These are phyloP conservation scores for Acleris sparsana DNA, from an alignment of 2,888 invertebrate genomes.

Conservation along the genomic window DNA sequence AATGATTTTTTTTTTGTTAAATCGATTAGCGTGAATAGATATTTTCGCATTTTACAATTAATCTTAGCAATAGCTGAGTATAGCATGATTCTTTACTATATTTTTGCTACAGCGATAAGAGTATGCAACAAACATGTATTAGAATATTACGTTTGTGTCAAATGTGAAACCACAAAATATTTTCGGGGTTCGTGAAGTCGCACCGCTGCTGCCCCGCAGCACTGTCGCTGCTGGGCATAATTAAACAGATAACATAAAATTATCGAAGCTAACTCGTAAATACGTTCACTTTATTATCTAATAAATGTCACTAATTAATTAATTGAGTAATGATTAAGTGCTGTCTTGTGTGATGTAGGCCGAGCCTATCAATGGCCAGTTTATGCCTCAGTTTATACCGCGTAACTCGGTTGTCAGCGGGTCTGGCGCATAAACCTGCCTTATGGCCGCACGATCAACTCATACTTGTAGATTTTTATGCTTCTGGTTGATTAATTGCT, in stretches of 20 bases:
- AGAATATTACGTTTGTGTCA: not conserved
- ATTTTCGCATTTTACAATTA: no score
- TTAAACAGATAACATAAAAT: slow-evolving; percentile 79
- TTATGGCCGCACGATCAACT: slow-evolving; percentile 52
- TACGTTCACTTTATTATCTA: slow-evolving; percentile 75
- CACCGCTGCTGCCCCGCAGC: slow-evolving; percentile 48
- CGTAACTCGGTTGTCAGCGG: slow-evolving; percentile 64
- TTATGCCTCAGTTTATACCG: slow-evolving; percentile 50
- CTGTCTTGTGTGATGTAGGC: slow-evolving; percentile 58
- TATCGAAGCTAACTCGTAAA: slow-evolving; percentile 78
- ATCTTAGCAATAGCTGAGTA: no score
- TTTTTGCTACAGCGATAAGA: not conserved
- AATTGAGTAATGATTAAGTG: slow-evolving; percentile 80
- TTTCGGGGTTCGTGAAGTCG: slow-evolving; percentile 32
- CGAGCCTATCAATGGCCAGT: slow-evolving; percentile 52
- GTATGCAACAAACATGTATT: not conserved
- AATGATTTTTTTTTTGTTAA: no score
- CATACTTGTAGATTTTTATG: slow-evolving; percentile 43
- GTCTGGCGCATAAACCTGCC: slow-evolving; percentile 56
- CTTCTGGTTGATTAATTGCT: slow-evolving; percentile 23
- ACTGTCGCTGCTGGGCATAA: slow-evolving; percentile 65
- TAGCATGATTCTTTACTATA: not conserved
- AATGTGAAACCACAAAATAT: slow-evolving; percentile 24
- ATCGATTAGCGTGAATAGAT: no score
- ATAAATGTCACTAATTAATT: slow-evolving; percentile 82